Evolutionary conservation across 2,797 vertebrate genomes (phyloP).

Genomic region (Loriculus beryllinus): DNA sequence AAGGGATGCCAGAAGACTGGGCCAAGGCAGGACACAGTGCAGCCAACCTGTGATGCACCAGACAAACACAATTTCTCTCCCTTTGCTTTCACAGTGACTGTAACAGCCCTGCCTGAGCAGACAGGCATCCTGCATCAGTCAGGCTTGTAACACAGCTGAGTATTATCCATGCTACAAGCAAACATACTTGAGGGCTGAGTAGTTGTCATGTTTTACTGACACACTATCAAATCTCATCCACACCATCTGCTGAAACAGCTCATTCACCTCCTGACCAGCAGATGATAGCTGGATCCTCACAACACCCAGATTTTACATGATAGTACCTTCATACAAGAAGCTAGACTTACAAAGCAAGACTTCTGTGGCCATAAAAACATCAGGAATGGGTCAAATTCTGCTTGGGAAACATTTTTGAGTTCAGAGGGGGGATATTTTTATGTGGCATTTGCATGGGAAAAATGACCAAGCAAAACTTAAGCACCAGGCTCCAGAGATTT

Average conservation of each 20-base stretch:
- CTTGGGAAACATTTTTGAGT: background rate
- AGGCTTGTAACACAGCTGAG: background rate
- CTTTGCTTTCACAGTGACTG: background rate
- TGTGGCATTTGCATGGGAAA: background rate
- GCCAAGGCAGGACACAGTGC: background rate
- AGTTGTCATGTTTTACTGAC: background rate
- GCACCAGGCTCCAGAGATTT: background rate
- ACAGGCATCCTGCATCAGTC: fast-evolving
- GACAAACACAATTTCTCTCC: background rate
- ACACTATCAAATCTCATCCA: background rate
- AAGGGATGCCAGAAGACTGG: background rate
- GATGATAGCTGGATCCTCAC: background rate
- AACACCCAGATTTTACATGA: background rate
- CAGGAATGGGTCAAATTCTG: background rate
- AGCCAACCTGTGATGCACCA: background rate
- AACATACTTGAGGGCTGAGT: background rate
- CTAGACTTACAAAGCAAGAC: background rate
- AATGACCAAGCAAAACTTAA: background rate
- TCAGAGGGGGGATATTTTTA: background rate
- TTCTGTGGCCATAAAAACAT: no score
- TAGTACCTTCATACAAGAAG: background rate
- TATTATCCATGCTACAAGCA: background rate
- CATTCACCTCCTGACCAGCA: background rate
- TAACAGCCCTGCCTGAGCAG: background rate
- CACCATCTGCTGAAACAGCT: fast-evolving